Conservation (phyloP, 2,113 vertebrate genomes). For the Falco punctatus region DNA sequence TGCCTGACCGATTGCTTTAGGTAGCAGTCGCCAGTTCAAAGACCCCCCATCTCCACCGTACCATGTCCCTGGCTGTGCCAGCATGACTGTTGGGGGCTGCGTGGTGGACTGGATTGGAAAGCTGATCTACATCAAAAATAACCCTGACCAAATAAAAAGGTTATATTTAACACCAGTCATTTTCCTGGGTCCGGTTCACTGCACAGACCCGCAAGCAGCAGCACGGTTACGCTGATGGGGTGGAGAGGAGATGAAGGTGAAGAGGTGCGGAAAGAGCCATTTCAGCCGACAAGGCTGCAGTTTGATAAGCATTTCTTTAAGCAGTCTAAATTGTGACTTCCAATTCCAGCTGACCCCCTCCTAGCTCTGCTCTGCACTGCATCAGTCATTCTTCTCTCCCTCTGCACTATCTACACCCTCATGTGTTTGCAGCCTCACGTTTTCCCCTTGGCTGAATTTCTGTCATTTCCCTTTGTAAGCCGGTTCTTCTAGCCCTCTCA, state of each 20-base stretch:
- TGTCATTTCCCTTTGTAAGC: conserved; percentile 67
- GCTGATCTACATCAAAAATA: conserved; percentile 46
- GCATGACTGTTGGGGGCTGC: not conserved
- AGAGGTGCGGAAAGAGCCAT: not conserved
- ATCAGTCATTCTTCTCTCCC: conserved; percentile 24
- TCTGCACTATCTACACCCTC: not conserved
- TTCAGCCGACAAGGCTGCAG: not conserved
- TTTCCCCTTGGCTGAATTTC: conserved; percentile 68
- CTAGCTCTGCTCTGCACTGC: not conserved
- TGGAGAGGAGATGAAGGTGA: conserved; percentile 23
- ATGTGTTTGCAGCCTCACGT: conserved; percentile 63
- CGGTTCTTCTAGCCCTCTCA: conserved; percentile 57
- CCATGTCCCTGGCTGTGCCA: not conserved
- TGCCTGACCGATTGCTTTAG: not conserved
- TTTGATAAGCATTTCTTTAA: conserved; percentile 19
- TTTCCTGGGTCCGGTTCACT: conserved; percentile 48
- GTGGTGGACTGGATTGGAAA: conserved; percentile 41
- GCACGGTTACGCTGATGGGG: not conserved
- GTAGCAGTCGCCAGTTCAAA: conserved; percentile 33
- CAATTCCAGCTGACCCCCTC: conserved; percentile 51
- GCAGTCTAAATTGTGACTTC: conserved; percentile 2
- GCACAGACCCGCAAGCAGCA: conserved; percentile 25
- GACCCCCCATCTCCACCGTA: not conserved
- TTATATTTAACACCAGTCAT: conserved; percentile 61
- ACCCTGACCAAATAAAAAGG: conserved; percentile 46